A percentile compares a stretch with the other conserved stretches of the same genome.
Evolutionary conservation across 2,113 vertebrate species (phyloP).

Genomic region (Oreamnos americanus): DNA sequence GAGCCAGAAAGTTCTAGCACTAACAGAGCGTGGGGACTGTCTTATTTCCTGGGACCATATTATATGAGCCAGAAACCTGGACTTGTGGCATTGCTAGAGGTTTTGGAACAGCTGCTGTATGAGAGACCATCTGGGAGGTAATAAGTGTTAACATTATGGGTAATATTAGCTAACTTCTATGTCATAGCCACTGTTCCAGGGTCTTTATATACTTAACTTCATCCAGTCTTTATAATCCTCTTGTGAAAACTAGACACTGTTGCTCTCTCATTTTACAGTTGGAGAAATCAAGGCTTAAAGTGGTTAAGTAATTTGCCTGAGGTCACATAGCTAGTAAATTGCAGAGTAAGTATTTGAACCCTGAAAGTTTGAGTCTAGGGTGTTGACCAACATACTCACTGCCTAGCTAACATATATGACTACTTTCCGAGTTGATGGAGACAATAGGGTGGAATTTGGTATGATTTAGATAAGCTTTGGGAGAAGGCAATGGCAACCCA

Average conservation of each 20-base stretch:
- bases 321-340: neutral
- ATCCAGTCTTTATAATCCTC: neutral
- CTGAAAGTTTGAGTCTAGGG: neutral
- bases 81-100: neutral
- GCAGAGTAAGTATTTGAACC: neutral
- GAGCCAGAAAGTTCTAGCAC: neutral
- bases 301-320: neutral
- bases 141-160: neutral
- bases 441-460: neutral
- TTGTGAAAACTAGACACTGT: neutral
- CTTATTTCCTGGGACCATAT: neutral
- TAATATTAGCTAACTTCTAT: neutral
- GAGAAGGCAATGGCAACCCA: too few species aligned
- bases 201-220: neutral
- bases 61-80: neutral
- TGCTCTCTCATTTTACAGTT: neutral
- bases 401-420: neutral
- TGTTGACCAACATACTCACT: neutral
- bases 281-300: neutral
- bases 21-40: neutral
- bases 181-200: neutral
- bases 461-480: neutral
- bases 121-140: neutral
- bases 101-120: neutral
- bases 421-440: neutral